A percentile compares a stretch with the other conserved stretches of the same genome.
These are phyloP conservation scores for Rhynchonycteris naso DNA, from an alignment of 2,797 vertebrate species.

Conservation along the genomic window DNA sequence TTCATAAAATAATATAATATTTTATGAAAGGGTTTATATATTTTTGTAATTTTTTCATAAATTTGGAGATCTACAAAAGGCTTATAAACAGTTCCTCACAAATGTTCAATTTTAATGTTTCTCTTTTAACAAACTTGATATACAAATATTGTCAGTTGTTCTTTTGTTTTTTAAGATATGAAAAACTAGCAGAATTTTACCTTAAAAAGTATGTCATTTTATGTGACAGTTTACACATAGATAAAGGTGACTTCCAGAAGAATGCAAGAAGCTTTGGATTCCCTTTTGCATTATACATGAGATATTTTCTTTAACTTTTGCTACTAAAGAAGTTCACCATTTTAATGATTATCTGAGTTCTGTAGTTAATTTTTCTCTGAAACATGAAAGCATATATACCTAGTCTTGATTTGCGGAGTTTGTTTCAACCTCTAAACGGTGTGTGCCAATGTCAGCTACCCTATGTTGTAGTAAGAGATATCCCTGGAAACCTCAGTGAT, in stretches of 20 bases:
- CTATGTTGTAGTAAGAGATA: not conserved
- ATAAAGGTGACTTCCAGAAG: not conserved
- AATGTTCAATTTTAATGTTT: conserved; percentile 3
- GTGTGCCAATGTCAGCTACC: not conserved
- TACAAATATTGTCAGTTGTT: not conserved
- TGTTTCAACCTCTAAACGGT: not conserved
- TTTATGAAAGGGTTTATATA: not conserved
- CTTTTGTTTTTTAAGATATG: not conserved
- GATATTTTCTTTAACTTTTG: not conserved
- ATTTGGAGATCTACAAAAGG: not conserved
- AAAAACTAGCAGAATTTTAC: not conserved
- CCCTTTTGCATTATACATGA: not conserved
- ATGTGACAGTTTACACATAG: not conserved
- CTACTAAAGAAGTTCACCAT: not conserved
- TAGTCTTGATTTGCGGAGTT: not conserved
- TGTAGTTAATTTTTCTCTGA: not conserved
- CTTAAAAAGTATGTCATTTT: not conserved
- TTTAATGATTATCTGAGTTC: not conserved
- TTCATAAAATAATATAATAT: not conserved
- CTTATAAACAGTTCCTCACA: not conserved
- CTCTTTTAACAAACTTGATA: not conserved
- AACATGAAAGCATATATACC: not conserved
- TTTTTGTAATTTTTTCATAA: not conserved
- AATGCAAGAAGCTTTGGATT: not conserved
- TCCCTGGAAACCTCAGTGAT: not conserved